These are phyloP conservation scores for Halcyon malimbica DNA, from an alignment of 2,113 vertebrate species.

Conservation along the genomic window DNA sequence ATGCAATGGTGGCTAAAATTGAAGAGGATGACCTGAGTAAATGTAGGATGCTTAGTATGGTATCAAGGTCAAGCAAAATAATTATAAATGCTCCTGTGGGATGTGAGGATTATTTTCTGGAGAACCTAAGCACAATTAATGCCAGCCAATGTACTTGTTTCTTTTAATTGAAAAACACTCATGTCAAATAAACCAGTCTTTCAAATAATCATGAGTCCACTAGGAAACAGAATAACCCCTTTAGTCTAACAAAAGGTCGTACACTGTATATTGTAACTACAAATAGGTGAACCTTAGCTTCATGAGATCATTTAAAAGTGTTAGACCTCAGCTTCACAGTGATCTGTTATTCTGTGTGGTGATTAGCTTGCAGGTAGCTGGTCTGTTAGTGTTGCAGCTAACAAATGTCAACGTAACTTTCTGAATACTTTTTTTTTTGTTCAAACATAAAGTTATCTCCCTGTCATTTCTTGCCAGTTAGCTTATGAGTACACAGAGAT, in stretches of 20 bases:
- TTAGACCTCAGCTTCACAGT: background rate
- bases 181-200: conserved; percentile 40
- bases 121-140: background rate
- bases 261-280: background rate
- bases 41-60: background rate
- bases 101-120: background rate
- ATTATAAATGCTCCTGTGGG: background rate
- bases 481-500: background rate
- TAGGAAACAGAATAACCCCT: background rate
- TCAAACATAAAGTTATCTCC: background rate
- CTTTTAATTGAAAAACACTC: conserved; percentile 33
- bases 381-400: background rate
- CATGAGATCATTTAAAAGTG: background rate
- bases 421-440: background rate
- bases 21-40: background rate
- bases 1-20: background rate
- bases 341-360: background rate
- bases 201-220: conserved; percentile 24
- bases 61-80: conserved; percentile 34
- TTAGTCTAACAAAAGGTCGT: background rate
- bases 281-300: background rate
- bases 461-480: background rate
- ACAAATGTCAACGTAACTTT: conserved; percentile 26
- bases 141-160: conserved; percentile 5
- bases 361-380: conserved; percentile 14